Evolutionary conservation across 1,140 invertebrate genomes (phyloP).

Genomic region (Myzus persicae): DNA sequence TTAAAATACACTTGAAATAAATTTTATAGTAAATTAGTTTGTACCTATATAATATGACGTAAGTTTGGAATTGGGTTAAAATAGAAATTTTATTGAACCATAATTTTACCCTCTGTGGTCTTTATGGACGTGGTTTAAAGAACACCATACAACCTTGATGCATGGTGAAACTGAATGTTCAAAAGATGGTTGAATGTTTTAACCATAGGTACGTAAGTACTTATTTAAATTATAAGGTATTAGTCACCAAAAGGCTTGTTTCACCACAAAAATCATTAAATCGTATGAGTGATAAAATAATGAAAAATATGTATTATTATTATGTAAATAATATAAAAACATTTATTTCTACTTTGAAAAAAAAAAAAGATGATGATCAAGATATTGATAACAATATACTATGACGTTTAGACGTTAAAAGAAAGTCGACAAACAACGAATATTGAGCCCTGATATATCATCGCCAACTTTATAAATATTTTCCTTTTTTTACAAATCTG

Average conservation of each 20-base stretch:
- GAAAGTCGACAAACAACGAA: not conserved
- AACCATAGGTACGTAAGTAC: not conserved
- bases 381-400: not conserved
- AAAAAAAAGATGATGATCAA: not conserved
- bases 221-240: slow-evolving; percentile 11
- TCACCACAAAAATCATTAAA: not conserved
- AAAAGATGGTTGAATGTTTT: slow-evolving; percentile 1
- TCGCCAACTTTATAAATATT: no score
- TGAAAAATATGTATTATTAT: not conserved
- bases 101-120: slow-evolving; percentile 31
- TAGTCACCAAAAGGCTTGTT: not conserved
- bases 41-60: not conserved
- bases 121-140: not conserved
- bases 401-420: not conserved
- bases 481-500: not conserved
- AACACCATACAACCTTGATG: not conserved
- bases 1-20: not conserved
- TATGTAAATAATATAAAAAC: not conserved
- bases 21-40: not conserved
- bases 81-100: not conserved
- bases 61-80: slow-evolving; percentile 22
- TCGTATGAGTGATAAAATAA: not conserved
- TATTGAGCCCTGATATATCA: not conserved
- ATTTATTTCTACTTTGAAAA: not conserved
- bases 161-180: not conserved